These are phyloP conservation scores for Helicoverpa armigera DNA, from an alignment of 1,140 invertebrate species.

Conservation along the genomic window DNA sequence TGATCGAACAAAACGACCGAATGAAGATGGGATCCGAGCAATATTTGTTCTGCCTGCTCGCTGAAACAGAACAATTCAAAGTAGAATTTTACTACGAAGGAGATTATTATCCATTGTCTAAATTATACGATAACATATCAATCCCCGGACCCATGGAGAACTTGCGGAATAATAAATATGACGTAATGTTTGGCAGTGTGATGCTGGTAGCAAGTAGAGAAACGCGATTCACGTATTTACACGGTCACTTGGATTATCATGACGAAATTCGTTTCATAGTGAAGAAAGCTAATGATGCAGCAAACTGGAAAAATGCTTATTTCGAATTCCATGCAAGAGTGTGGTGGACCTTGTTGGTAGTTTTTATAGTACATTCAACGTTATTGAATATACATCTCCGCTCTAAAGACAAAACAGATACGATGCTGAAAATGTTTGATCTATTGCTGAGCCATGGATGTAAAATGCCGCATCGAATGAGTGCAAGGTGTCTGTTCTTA, in stretches of 20 bases:
- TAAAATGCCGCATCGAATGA: neutral
- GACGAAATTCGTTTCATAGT: conserved; percentile 68
- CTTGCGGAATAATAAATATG: conserved; percentile 60
- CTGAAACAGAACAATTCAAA: conserved; percentile 64
- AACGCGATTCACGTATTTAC: conserved; percentile 62
- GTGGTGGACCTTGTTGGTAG: conserved; percentile 64
- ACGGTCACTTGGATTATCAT: conserved; percentile 54
- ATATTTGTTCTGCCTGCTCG: conserved; percentile 40
- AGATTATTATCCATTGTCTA: conserved; percentile 55
- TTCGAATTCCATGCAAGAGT: conserved; percentile 64
- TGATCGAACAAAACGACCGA: neutral
- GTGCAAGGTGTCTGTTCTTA: conserved; percentile 46
- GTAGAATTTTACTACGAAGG: conserved; percentile 56
- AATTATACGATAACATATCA: conserved; percentile 60
- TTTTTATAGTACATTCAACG: conserved; percentile 58
- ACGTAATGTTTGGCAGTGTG: conserved; percentile 66
- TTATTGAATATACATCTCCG: conserved; percentile 56
- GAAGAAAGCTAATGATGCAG: conserved; percentile 57
- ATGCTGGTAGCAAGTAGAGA: conserved; percentile 59
- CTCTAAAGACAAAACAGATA: conserved; percentile 55
- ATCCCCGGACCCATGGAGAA: conserved; percentile 58
- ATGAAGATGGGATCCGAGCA: conserved; percentile 64
- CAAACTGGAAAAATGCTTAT: conserved; percentile 64
- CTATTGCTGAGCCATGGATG: conserved; percentile 13
- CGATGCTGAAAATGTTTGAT: conserved; percentile 54